Evolutionary conservation across 30 jellyfish, hydroid and myxozoan genomes (phyloP).

Genomic region (Haliclystus octoradiatus): DNA sequence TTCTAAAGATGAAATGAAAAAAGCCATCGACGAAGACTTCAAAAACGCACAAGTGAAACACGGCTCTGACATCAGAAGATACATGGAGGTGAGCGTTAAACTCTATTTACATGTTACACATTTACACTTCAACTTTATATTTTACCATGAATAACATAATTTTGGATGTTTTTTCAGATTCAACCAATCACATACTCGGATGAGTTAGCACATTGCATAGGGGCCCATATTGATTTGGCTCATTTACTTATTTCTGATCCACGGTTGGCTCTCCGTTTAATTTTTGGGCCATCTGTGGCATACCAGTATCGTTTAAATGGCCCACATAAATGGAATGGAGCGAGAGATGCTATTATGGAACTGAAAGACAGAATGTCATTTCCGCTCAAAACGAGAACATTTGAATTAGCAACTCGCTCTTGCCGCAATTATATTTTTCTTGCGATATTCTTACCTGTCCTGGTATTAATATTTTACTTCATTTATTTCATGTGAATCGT

Average conservation of each 20-base stretch:
- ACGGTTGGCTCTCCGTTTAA: constrained; percentile 35
- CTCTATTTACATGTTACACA: too few species aligned
- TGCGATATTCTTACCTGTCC: too few species aligned
- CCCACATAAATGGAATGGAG: constrained; percentile 83
- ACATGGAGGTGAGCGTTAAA: neutral
- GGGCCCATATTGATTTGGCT: constrained; percentile 48
- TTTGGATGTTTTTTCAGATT: constrained; percentile 21
- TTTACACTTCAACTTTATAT: too few species aligned
- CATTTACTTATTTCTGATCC: constrained; percentile 59
- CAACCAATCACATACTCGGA: constrained; percentile 58
- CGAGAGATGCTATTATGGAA: constrained; percentile 56
- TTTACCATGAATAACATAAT: too few species aligned
- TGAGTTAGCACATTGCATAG: constrained; percentile 69
- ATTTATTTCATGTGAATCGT: too few species aligned
- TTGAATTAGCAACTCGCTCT: neutral
- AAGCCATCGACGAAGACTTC: constrained; percentile 12
- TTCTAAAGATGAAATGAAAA: constrained; percentile 31
- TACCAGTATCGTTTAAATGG: constrained; percentile 78
- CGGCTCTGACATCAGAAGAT: neutral
- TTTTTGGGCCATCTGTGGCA: constrained; percentile 43
- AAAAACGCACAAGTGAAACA: neutral
- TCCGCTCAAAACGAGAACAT: constrained; percentile 11
- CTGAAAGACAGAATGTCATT: constrained; percentile 25
- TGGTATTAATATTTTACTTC: too few species aligned
- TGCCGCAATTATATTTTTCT: too few species aligned